Percentiles rank a stretch among this genome's conserved stretches.
phyloP scores from a whole-genome alignment of 2,888 invertebrate genomes.

The Noctua janthe region DNA sequence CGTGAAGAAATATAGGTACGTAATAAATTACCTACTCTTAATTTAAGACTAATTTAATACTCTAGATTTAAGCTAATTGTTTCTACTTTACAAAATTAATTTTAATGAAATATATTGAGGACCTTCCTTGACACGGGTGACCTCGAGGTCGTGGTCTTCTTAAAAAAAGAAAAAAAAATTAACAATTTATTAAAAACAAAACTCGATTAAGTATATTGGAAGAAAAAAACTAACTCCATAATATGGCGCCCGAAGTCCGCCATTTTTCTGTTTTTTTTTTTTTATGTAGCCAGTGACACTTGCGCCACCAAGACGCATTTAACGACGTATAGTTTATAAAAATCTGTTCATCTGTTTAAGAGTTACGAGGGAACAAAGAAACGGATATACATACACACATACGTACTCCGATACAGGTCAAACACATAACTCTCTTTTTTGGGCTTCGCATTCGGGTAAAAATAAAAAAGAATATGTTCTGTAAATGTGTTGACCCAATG shows the following conservation, averaged over 20 bases:
- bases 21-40: constrained; percentile 4
- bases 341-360: background rate
- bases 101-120: background rate
- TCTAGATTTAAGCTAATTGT: background rate
- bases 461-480: background rate
- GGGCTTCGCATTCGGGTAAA: too few species aligned
- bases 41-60: background rate
- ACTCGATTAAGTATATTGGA: background rate
- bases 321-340: background rate
- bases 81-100: constrained; percentile 9
- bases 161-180: constrained; percentile 30
- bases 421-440: too few species aligned
- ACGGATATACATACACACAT: background rate
- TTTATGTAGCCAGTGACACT: background rate
- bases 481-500: background rate
- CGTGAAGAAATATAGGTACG: constrained; percentile 32
- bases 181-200: background rate
- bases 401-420: too few species aligned
- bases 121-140: constrained; percentile 39
- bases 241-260: background rate
- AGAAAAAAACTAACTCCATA: background rate
- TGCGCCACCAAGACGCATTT: background rate
- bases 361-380: background rate
- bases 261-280: background rate
- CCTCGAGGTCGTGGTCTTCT: constrained; percentile 25